phyloP scores from a whole-genome alignment of 2,113 vertebrate species.

The Saimiri boliviensis region DNA sequence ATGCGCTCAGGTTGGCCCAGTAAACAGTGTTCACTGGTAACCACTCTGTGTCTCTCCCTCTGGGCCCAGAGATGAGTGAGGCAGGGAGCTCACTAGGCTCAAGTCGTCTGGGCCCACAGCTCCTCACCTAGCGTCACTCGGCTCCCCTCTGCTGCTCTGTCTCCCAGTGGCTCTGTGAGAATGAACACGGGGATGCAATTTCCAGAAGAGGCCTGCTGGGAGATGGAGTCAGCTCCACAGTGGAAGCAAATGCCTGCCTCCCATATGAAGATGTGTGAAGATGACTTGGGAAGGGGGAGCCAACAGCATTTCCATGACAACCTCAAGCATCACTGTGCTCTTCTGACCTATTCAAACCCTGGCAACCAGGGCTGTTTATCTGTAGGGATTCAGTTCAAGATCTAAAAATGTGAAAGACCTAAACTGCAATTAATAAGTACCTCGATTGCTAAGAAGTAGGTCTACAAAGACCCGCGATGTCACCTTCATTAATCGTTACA shows the following conservation, averaged over 20 bases:
- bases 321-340: not conserved
- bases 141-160: not conserved
- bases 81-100: not conserved
- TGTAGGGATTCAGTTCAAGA: not conserved
- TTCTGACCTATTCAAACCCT: not conserved
- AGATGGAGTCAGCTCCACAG: not conserved
- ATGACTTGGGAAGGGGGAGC: not conserved
- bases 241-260: not conserved
- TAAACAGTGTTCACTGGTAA: not conserved
- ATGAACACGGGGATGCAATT: not conserved
- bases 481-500: not conserved
- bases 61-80: not conserved
- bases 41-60: not conserved
- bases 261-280: not conserved
- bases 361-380: not conserved
- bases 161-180: not conserved
- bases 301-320: not conserved
- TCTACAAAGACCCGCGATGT: not conserved
- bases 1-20: conserved; percentile 42
- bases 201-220: not conserved
- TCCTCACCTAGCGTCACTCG: not conserved
- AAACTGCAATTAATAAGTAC: not conserved
- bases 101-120: not conserved
- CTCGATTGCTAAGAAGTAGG: not conserved
- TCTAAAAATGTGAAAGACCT: not conserved